Percentiles rank a stretch among this genome's conserved stretches.
These are phyloP conservation scores for Hyalella azteca DNA, from an alignment of 2,888 invertebrate genomes.

Conservation along the genomic window DNA sequence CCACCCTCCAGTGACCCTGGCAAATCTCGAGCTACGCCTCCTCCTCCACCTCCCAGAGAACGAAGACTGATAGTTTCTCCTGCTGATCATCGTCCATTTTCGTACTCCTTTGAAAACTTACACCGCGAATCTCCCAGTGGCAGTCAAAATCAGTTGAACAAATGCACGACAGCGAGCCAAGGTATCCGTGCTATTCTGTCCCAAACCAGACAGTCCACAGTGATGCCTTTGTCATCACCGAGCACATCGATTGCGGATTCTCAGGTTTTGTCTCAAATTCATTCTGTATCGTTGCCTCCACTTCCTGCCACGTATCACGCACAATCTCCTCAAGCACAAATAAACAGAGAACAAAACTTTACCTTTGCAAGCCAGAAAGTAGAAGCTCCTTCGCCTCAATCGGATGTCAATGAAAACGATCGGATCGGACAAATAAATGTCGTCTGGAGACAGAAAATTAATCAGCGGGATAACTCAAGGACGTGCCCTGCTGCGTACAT, in stretches of 20 bases:
- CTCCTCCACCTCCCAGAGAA: conserved; percentile 56
- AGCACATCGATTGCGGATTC: not conserved
- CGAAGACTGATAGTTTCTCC: conserved; percentile 52
- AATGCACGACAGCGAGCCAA: conserved; percentile 10
- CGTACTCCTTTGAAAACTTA: conserved; percentile 56
- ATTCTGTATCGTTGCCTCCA: not conserved
- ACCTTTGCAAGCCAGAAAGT: conserved; percentile 15
- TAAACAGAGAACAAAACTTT: not conserved
- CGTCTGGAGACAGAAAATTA: conserved; percentile 17
- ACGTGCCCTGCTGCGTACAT: not conserved
- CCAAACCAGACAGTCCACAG: not conserved
- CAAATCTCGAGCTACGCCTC: conserved; percentile 47
- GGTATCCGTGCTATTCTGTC: conserved; percentile 30
- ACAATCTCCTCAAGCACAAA: not conserved
- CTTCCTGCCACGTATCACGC: not conserved
- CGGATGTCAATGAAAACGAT: conserved; percentile 48
- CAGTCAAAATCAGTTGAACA: not conserved
- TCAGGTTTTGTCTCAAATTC: not conserved
- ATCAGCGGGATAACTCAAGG: not conserved
- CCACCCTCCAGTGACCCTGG: not conserved
- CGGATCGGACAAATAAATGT: conserved; percentile 42
- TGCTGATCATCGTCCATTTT: conserved; percentile 51
- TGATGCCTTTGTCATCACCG: too few species aligned
- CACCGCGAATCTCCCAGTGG: conserved; percentile 37
- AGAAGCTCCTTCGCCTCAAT: conserved; percentile 51